Percentiles rank a stretch among this genome's conserved stretches.
These are phyloP conservation scores for Corvus cornix DNA, from an alignment of 2,113 vertebrate species.

Conservation along the genomic window DNA sequence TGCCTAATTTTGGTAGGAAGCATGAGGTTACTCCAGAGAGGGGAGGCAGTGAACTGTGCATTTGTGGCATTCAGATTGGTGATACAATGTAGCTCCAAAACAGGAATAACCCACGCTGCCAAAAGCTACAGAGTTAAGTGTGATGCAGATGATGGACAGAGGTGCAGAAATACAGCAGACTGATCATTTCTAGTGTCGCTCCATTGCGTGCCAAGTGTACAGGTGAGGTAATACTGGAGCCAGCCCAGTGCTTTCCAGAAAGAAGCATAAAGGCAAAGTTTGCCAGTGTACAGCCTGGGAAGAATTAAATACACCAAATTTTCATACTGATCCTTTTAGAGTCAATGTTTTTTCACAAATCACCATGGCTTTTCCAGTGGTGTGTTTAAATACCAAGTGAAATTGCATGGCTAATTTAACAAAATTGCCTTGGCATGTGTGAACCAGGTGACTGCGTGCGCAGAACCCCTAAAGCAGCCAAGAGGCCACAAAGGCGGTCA, in stretches of 20 bases:
- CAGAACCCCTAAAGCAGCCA: not conserved
- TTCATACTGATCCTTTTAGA: not conserved
- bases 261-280: not conserved
- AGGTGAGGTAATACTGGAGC: not conserved
- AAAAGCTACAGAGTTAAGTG: constrained; percentile 31
- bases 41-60: constrained; percentile 35
- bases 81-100: constrained; percentile 27
- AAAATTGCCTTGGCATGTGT: not conserved
- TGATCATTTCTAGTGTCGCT: not conserved
- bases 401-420: not conserved
- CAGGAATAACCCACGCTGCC: constrained; percentile 8
- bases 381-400: not conserved
- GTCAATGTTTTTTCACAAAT: not conserved
- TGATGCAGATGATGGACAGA: not conserved
- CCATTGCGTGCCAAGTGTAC: not conserved
- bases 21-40: constrained; percentile 52
- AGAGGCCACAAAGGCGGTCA: not conserved
- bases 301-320: not conserved
- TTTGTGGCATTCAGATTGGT: constrained; percentile 37
- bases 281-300: not conserved
- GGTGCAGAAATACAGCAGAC: not conserved
- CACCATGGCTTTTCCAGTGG: not conserved
- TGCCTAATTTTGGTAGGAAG: constrained; percentile 65
- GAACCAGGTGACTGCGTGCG: not conserved
- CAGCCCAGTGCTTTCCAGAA: not conserved